A percentile compares a stretch with the other conserved stretches of the same genome.
These are phyloP conservation scores for Catocala nupta DNA, from an alignment of 2,888 invertebrate genomes.

Conservation along the genomic window DNA sequence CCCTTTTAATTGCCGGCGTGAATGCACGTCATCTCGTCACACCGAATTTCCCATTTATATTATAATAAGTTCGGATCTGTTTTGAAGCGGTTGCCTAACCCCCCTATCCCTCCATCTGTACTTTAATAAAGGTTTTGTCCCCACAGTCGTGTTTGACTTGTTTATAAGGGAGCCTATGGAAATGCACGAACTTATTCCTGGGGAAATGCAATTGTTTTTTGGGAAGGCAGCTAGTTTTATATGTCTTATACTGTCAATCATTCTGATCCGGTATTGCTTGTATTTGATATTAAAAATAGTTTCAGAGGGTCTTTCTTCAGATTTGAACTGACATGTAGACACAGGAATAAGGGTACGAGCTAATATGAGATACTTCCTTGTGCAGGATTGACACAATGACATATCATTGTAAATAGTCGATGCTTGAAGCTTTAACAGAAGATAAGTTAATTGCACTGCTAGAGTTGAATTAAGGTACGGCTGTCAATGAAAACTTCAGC, in stretches of 20 bases:
- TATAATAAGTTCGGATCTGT: constrained; percentile 80
- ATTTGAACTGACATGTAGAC: too few species aligned
- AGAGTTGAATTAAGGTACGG: too few species aligned
- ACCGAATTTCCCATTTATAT: constrained; percentile 83
- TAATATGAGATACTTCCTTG: too few species aligned
- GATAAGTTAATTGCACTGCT: too few species aligned
- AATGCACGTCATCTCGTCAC: constrained; percentile 77
- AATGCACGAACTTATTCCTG: constrained; percentile 42
- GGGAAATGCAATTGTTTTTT: constrained; percentile 41
- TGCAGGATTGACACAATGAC: too few species aligned
- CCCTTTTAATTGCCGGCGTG: constrained; percentile 84
- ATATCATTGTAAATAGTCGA: too few species aligned
- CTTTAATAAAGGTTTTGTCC: constrained; percentile 58
- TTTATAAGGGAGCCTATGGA: constrained; percentile 35
- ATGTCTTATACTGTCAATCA: constrained; percentile 25
- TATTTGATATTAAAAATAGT: not conserved
- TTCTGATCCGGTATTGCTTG: not conserved
- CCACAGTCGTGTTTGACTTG: constrained; percentile 25
- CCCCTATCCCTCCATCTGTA: constrained; percentile 24
- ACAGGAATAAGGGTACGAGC: too few species aligned
- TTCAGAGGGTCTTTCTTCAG: too few species aligned
- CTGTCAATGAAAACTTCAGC: too few species aligned
- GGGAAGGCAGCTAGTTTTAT: constrained; percentile 17
- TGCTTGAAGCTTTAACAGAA: too few species aligned
- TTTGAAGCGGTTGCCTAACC: constrained; percentile 52